Evolutionary conservation across 1,140 invertebrate species (phyloP), one percentile per base, ranked within the genome.

Genomic region (Mamestra configurata): DNA sequence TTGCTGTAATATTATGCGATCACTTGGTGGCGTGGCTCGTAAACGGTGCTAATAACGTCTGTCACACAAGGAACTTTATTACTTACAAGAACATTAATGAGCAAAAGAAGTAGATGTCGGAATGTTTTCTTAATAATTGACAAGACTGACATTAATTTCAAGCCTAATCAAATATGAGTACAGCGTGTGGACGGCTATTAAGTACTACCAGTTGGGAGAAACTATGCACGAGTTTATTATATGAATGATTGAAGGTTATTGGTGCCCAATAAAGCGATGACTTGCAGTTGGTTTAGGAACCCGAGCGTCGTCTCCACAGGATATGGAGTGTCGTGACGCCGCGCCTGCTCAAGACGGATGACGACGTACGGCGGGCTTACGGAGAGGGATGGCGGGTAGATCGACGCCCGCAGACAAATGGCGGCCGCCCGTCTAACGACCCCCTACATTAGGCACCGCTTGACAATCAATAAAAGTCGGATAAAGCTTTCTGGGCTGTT

Each of bases 391-490:
- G n/a, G 10, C 20, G 18, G 2, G 22, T 20, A 22, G 11, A 13
- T 55, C 0, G 2, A 4, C 53, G 20, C 20, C 3, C 13, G 7
- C 53, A 0, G 0, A 20, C 49, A n/a, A 20, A 18, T n/a, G n/a
- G n/a, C 49, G 0, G n/a, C 49, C n/a, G 4, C n/a, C n/a, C n/a
- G 35, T 61, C 57, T 66, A 22, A 40, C 35, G n/a, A 40, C n/a
- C 37, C 61, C 35, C 8, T 40, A 66, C 35, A 66, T 43, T 66
- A 66, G 35, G 37, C 0, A 40, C 1, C 35, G 61, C 35, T 66
- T 22, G 35, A 66, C 61, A 66, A 66, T 66, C 31, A 66, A 66
- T 66, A 31, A 66, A n/a, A 66, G n/a, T 40, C 61, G 35, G 18
- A 40, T 66, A 66, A 66, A 20, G 31, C 20, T 43, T 20, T 11